Percentiles rank a stretch among this genome's conserved stretches.
These are phyloP conservation scores for Xylocopa sonorina DNA, from an alignment of 1,140 invertebrate genomes.

Conservation along the genomic window DNA sequence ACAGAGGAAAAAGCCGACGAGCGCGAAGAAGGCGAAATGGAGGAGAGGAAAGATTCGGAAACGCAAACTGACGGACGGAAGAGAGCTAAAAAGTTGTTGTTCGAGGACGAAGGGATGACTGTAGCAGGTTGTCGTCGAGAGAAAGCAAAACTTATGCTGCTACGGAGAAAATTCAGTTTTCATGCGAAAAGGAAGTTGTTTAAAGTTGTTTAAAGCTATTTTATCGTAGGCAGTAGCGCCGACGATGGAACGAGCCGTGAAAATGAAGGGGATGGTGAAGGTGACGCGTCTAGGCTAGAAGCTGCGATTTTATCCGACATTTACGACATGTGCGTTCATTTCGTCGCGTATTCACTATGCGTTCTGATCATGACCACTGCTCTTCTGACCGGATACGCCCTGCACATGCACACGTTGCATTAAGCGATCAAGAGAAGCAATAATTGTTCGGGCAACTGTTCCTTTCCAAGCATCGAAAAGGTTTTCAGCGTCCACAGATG, in stretches of 20 bases:
- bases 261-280: neutral
- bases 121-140: neutral
- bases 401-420: neutral
- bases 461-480: neutral
- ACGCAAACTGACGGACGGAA: no score
- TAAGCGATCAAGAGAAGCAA: neutral
- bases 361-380: conserved; percentile 33
- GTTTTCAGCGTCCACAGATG: neutral
- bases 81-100: no score
- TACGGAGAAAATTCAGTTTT: neutral
- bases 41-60: no score
- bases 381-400: conserved; percentile 40
- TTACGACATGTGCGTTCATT: conserved; percentile 51
- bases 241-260: conserved; percentile 1
- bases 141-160: neutral
- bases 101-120: neutral
- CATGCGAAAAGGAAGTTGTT: neutral
- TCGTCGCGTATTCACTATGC: conserved; percentile 43
- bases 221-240: neutral
- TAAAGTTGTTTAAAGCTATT: neutral
- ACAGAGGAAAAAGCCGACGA: neutral
- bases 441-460: neutral
- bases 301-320: neutral
- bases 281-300: neutral
- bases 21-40: no score